phyloP scores from a whole-genome alignment of 64 coral and sea anemone genomes.

The Acropora tenuis region DNA sequence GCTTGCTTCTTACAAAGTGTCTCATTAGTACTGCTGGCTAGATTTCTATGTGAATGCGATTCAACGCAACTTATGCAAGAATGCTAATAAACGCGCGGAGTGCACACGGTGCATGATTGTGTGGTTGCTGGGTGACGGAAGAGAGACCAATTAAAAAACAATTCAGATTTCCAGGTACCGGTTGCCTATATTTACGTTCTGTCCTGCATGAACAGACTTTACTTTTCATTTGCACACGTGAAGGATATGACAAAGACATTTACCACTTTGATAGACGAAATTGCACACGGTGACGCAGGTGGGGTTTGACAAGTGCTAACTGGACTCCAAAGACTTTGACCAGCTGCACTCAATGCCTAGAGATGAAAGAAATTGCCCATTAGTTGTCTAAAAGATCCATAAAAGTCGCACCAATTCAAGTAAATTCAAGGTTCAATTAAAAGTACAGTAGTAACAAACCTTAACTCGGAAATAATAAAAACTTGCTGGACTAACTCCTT shows the following conservation, averaged over 20 bases:
- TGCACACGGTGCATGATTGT: background rate
- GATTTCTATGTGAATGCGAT: background rate
- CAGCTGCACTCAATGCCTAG: constrained; percentile 85
- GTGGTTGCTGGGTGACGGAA: too few species aligned
- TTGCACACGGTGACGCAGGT: constrained; percentile 82
- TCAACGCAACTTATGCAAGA: background rate
- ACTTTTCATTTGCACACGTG: background rate
- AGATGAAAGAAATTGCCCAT: background rate
- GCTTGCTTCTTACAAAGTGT: too few species aligned
- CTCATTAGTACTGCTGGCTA: background rate
- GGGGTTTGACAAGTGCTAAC: constrained; percentile 91
- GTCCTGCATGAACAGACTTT: background rate
- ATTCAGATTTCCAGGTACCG: too few species aligned
- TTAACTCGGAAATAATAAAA: constrained; percentile 90
- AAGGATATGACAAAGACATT: background rate
- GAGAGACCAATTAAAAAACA: background rate
- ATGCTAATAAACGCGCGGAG: background rate
- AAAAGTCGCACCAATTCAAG: too few species aligned
- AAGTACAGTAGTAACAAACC: constrained; percentile 49
- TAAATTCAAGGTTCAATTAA: too few species aligned
- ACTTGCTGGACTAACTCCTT: constrained; percentile 82
- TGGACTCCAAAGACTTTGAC: constrained; percentile 87
- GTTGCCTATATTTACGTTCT: background rate
- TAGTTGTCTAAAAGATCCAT: too few species aligned
- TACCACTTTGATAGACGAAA: constrained; percentile 89